These are phyloP conservation scores for Uloborus plumipes DNA, from an alignment of 2,888 invertebrate species.

Conservation along the genomic window DNA sequence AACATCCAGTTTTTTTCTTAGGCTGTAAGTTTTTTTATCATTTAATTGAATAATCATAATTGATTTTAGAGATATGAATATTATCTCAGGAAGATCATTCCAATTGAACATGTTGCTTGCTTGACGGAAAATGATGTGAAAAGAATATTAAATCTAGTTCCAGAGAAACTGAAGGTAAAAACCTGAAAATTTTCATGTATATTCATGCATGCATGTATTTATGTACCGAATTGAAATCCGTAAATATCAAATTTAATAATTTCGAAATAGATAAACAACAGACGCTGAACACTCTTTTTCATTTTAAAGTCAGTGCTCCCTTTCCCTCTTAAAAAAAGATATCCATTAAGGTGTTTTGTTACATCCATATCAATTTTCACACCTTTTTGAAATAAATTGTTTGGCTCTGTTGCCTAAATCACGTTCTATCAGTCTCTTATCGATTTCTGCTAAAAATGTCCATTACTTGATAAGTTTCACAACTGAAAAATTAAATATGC, in stretches of 20 bases:
- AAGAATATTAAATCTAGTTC: conserved; percentile 33
- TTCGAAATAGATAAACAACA: too few species aligned
- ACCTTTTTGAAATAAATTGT: too few species aligned
- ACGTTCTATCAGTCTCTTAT: too few species aligned
- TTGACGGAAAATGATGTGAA: conserved; percentile 19
- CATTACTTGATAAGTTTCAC: too few species aligned
- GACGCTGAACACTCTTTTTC: background rate
- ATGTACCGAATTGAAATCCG: background rate
- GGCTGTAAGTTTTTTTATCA: background rate
- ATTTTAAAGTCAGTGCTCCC: too few species aligned
- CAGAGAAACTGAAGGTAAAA: conserved; percentile 35
- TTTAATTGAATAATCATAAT: background rate
- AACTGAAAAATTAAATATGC: too few species aligned
- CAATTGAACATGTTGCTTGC: conserved; percentile 38
- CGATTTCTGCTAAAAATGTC: too few species aligned
- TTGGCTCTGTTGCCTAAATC: too few species aligned
- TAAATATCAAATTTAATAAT: background rate
- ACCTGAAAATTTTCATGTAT: background rate
- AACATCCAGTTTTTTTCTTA: background rate
- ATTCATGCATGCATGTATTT: background rate
- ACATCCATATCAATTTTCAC: too few species aligned
- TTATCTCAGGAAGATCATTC: conserved; percentile 48
- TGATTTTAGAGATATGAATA: conserved; percentile 51
- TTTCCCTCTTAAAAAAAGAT: too few species aligned
- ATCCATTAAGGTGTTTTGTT: too few species aligned